Evolutionary conservation across 2,113 vertebrate species (phyloP).

Genomic region (Balaeniceps rex): DNA sequence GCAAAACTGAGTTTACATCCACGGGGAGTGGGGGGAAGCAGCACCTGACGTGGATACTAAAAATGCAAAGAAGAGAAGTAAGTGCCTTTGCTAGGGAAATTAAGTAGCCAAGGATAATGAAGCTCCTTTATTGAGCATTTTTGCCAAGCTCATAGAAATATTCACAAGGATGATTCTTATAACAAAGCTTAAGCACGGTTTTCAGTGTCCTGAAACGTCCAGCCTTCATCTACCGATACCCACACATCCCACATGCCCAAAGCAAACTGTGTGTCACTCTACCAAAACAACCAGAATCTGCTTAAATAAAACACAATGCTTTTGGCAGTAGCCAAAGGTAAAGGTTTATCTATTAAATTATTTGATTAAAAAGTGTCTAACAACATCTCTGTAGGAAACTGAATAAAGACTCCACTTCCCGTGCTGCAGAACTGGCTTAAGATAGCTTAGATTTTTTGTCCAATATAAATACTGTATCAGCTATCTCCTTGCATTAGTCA

Average conservation of each 20-base stretch:
- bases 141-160: not conserved
- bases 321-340: constrained; percentile 7
- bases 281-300: constrained; percentile 2
- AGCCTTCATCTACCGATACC: not conserved
- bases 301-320: constrained; percentile 3
- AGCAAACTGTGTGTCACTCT: not conserved
- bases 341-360: constrained; percentile 31
- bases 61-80: not conserved
- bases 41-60: not conserved
- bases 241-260: not conserved
- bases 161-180: not conserved
- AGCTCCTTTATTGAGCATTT: not conserved
- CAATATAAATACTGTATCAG: constrained; percentile 81
- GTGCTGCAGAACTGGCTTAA: constrained; percentile 37
- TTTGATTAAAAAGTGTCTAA: constrained; percentile 53
- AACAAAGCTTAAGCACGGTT: not conserved
- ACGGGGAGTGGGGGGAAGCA: not conserved
- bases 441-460: constrained; percentile 59
- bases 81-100: not conserved
- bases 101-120: not conserved
- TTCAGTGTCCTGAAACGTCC: not conserved
- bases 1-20: not conserved
- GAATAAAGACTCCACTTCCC: constrained; percentile 75
- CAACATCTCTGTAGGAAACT: constrained; percentile 74
- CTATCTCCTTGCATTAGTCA: constrained; percentile 79